These are phyloP conservation scores for Spialia ferax DNA, from an alignment of 2,888 invertebrate genomes.

Conservation along the genomic window DNA sequence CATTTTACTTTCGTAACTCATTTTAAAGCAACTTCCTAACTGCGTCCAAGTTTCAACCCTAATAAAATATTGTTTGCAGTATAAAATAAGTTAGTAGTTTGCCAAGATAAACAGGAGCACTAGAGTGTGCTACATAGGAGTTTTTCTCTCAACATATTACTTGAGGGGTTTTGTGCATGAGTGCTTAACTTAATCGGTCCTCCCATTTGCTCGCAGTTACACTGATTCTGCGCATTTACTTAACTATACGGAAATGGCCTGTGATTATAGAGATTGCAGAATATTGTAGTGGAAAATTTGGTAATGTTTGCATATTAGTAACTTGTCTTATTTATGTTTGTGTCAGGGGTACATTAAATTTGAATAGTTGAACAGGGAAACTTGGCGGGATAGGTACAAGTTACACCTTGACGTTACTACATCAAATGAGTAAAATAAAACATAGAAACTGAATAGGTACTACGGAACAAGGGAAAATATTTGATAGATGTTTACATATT, in stretches of 20 bases:
- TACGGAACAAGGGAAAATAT: too few relatives aligned
- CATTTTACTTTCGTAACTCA: too few relatives aligned
- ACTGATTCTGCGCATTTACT: conserved; percentile 21
- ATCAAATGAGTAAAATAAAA: too few relatives aligned
- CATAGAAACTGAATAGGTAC: too few relatives aligned
- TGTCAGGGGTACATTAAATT: too few relatives aligned
- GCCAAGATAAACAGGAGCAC: conserved; percentile 12
- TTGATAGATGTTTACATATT: too few relatives aligned
- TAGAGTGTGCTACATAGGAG: not conserved
- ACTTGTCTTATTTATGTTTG: too few relatives aligned
- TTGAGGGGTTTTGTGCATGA: not conserved
- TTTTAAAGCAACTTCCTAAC: not conserved
- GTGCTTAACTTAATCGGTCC: conserved; percentile 11
- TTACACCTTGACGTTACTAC: too few relatives aligned
- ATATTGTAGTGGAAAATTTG: too few relatives aligned
- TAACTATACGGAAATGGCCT: not conserved
- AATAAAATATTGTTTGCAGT: conserved; percentile 13
- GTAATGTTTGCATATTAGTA: too few relatives aligned
- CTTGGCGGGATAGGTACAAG: too few relatives aligned
- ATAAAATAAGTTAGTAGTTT: not conserved
- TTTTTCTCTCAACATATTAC: conserved; percentile 17
- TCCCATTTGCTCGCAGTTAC: not conserved
- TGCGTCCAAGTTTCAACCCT: not conserved
- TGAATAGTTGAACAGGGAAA: too few relatives aligned
- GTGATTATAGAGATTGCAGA: not conserved